A percentile compares a stretch with the other conserved stretches of the same genome.
phyloP scores from a whole-genome alignment of 2,797 vertebrate genomes.

The Sebastes diploproa region DNA sequence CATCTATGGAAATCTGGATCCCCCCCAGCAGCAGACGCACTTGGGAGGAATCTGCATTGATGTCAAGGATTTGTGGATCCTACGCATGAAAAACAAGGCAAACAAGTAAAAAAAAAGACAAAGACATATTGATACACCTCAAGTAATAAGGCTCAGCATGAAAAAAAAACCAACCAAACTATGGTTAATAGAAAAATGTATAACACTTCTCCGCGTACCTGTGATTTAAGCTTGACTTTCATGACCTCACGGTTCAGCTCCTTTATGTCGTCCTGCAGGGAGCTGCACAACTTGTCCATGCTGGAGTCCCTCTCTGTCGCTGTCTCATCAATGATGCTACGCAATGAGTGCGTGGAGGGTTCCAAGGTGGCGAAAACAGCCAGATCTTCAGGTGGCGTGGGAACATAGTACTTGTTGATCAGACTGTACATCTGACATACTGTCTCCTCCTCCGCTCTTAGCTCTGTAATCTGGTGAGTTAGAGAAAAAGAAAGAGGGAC shows the following conservation, averaged over 20 bases:
- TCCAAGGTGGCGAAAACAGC: constrained; percentile 83
- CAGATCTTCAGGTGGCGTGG: constrained; percentile 85
- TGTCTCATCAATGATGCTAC: constrained; percentile 76
- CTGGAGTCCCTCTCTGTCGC: constrained; percentile 72
- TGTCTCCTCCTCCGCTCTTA: constrained; percentile 81
- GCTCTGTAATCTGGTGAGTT: constrained; percentile 76
- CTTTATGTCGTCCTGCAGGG: constrained; percentile 82
- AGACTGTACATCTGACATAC: constrained; percentile 86
- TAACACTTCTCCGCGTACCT: constrained; percentile 69
- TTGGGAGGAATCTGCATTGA: constrained; percentile 74
- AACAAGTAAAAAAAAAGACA: not conserved
- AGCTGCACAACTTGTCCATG: constrained; percentile 80
- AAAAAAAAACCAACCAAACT: not conserved
- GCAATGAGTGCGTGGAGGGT: constrained; percentile 75
- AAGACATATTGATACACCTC: not conserved
- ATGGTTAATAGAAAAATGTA: not conserved
- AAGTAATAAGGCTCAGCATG: not conserved
- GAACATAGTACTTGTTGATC: constrained; percentile 83
- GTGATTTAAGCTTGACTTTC: constrained; percentile 71
- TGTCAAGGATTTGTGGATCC: constrained; percentile 86
- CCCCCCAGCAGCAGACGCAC: constrained; percentile 78
- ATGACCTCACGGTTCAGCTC: constrained; percentile 81
- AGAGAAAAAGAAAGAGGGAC: not conserved
- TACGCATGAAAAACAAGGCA: constrained; percentile 47
- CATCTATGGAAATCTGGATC: constrained; percentile 81